Conservation (phyloP, 2,888 invertebrate genomes). For the Brachyptera risi region DNA sequence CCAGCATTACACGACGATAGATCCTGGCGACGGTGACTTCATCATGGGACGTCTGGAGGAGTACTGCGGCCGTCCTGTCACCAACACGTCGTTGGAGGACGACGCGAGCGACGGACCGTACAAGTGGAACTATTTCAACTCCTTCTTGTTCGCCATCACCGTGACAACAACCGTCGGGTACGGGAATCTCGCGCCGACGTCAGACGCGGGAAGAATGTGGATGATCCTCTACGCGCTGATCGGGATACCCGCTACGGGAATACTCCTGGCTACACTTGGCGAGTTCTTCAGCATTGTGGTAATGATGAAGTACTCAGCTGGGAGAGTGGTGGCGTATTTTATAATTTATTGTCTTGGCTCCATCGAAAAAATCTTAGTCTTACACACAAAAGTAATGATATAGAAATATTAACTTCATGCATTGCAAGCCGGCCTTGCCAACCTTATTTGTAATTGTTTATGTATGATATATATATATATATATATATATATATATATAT, state of each 20-base stretch:
- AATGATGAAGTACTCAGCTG: conserved; percentile 40
- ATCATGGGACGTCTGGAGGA: conserved; percentile 59
- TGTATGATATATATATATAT: too few relatives aligned
- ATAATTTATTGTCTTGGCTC: too few relatives aligned
- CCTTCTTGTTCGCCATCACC: conserved; percentile 86
- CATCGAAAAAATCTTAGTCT: too few relatives aligned
- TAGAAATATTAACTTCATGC: too few relatives aligned
- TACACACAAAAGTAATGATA: too few relatives aligned
- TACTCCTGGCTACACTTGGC: conserved; percentile 71
- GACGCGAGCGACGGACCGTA: conserved; percentile 22
- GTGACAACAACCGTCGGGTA: conserved; percentile 93
- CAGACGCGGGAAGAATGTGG: conserved; percentile 70
- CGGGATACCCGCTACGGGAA: conserved; percentile 80
- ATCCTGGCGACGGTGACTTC: conserved; percentile 52
- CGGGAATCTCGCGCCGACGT: conserved; percentile 84
- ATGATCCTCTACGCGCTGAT: conserved; percentile 85
- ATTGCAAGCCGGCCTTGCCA: too few relatives aligned
- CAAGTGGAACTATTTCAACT: conserved; percentile 87
- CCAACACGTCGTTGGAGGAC: conserved; percentile 52
- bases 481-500: too few relatives aligned
- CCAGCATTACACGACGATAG: conserved; percentile 54
- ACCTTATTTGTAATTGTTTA: too few relatives aligned
- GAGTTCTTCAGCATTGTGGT: conserved; percentile 81
- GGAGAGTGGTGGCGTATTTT: too few relatives aligned
- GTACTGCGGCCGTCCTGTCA: conserved; percentile 73